Evolutionary conservation across 2,888 invertebrate species (phyloP).

Genomic region (Tipula helvola): DNA sequence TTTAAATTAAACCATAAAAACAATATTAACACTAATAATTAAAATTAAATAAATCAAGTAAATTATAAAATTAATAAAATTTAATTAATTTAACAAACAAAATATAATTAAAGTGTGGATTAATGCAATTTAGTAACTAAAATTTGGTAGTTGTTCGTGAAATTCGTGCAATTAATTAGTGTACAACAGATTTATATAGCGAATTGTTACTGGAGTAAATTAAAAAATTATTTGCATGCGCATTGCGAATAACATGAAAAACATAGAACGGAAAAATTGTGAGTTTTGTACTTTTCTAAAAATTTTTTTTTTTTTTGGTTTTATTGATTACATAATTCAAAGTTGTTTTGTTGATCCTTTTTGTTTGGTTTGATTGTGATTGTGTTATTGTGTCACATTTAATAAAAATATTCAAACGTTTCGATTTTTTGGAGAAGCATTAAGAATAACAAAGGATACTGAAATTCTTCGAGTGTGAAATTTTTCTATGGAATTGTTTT

Average conservation of each 20-base stretch:
- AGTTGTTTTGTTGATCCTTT: not conserved
- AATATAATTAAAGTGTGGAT: not conserved
- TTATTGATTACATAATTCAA: not conserved
- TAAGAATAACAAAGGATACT: not conserved
- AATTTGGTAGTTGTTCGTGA: not conserved
- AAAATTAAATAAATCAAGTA: conserved; percentile 17
- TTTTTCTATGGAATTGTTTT: not conserved
- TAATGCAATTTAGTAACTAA: not conserved
- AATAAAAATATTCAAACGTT: not conserved
- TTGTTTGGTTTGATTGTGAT: not conserved
- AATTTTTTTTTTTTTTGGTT: not conserved
- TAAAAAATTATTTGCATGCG: not conserved
- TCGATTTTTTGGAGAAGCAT: not conserved
- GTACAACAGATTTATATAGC: not conserved
- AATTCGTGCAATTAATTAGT: not conserved
- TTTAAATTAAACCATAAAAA: conserved; percentile 16
- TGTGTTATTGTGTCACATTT: not conserved
- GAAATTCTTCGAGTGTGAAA: not conserved
- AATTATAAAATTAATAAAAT: not conserved
- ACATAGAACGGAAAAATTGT: not conserved
- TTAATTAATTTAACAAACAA: not conserved
- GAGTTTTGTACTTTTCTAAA: not conserved
- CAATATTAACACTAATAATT: conserved; percentile 19
- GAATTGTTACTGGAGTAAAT: not conserved
- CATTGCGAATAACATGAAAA: not conserved